Percentiles rank a stretch among this genome's conserved stretches.
These are phyloP conservation scores for Catocala fraxini DNA, from an alignment of 2,888 invertebrate genomes.

Conservation along the genomic window DNA sequence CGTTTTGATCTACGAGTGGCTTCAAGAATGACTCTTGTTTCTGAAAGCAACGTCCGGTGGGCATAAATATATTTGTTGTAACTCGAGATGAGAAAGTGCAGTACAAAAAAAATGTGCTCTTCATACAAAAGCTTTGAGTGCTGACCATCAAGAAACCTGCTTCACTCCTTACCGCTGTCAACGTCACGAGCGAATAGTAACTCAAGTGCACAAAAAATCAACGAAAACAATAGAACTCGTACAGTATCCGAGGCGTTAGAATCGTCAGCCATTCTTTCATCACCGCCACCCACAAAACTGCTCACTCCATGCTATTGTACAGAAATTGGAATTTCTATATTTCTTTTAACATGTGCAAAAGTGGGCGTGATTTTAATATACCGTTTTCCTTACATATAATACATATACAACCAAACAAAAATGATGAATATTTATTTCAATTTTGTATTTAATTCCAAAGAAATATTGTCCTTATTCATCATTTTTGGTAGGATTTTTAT, in stretches of 20 bases:
- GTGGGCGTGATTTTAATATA: slow-evolving; percentile 55
- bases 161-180: slow-evolving; percentile 66
- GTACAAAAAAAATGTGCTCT: slow-evolving; percentile 79
- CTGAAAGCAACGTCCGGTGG: slow-evolving; percentile 80
- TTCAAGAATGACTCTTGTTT: slow-evolving; percentile 98
- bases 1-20: slow-evolving; percentile 97
- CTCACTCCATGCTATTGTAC: slow-evolving; percentile 84
- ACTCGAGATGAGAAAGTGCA: slow-evolving; percentile 58
- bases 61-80: slow-evolving; percentile 38
- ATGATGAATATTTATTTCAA: slow-evolving; percentile 57
- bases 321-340: slow-evolving; percentile 78
- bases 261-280: slow-evolving; percentile 76
- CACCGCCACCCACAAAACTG: slow-evolving; percentile 64
- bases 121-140: slow-evolving; percentile 82
- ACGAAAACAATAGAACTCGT: slow-evolving; percentile 70
- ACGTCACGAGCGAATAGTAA: slow-evolving; percentile 63
- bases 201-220: slow-evolving; percentile 72
- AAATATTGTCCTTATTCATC: slow-evolving; percentile 50
- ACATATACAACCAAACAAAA: slow-evolving; percentile 59
- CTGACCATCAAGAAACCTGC: slow-evolving; percentile 70
- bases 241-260: slow-evolving; percentile 81
- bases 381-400: slow-evolving; percentile 50
- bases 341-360: slow-evolving; percentile 65
- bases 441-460: too few species aligned
- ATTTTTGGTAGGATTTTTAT: slow-evolving; percentile 62